A percentile compares a stretch with the other conserved stretches of the same genome.
phyloP scores from a whole-genome alignment of 2,113 vertebrate species.

The Triplophysa dalaica region DNA sequence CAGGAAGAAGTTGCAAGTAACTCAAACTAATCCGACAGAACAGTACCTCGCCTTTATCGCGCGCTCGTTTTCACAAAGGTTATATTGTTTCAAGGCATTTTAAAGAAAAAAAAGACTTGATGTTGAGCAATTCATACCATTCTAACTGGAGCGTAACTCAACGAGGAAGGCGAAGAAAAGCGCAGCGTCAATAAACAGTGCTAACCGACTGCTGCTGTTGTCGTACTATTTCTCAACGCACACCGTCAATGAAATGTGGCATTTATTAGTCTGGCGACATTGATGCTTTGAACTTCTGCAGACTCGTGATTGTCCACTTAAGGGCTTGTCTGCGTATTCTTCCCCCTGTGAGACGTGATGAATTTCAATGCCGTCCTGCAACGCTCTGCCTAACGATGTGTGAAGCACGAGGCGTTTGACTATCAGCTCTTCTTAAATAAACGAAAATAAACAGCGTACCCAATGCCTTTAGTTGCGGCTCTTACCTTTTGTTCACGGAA shows the following conservation, averaged over 20 bases:
- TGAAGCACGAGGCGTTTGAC: not conserved
- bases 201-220: constrained; percentile 23
- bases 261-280: constrained; percentile 47
- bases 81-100: not conserved
- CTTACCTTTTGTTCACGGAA: constrained; percentile 79
- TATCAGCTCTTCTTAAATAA: constrained; percentile 12
- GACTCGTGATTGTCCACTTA: constrained; percentile 14
- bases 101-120: not conserved
- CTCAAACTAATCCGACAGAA: not conserved
- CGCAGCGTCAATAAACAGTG: constrained; percentile 32
- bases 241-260: constrained; percentile 48
- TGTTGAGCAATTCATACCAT: constrained; percentile 16
- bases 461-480: constrained; percentile 36
- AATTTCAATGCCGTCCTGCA: constrained; percentile 25
- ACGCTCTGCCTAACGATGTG: not conserved
- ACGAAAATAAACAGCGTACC: constrained; percentile 23
- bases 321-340: constrained; percentile 18
- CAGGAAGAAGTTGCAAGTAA: not conserved
- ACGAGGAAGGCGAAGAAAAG: not conserved
- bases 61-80: constrained; percentile 5
- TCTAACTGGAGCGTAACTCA: constrained; percentile 25
- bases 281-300: constrained; percentile 44
- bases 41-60: not conserved
- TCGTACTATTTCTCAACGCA: constrained; percentile 42
- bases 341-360: not conserved